A percentile compares a stretch with the other conserved stretches of the same genome.
Conservation (phyloP, 2,888 invertebrate species). For the Eupeodes latifasciatus region DNA sequence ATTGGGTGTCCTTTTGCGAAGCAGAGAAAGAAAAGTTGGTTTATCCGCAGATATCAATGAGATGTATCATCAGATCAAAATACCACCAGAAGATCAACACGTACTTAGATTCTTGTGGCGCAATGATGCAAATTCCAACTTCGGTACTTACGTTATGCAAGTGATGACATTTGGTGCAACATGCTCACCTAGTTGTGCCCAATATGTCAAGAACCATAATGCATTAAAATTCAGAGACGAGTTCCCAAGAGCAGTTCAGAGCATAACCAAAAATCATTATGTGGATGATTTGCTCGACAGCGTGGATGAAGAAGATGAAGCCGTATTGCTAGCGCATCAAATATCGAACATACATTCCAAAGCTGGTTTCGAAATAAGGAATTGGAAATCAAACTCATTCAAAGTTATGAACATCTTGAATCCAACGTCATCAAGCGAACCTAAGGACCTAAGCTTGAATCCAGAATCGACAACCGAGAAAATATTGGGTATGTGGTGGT, state of each 20-base stretch:
- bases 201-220: too few species aligned
- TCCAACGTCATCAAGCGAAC: background rate
- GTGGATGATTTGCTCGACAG: background rate
- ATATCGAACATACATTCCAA: background rate
- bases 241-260: background rate
- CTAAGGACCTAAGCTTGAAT: too few species aligned
- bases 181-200: too few species aligned
- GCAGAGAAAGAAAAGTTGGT: too few species aligned
- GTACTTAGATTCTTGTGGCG: constrained; percentile 15
- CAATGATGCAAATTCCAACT: background rate
- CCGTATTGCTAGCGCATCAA: background rate
- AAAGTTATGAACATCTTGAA: background rate
- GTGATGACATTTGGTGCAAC: too few species aligned
- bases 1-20: too few species aligned
- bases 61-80: too few species aligned
- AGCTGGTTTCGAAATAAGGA: background rate
- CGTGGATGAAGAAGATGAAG: constrained; percentile 6
- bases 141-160: too few species aligned
- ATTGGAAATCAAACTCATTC: background rate
- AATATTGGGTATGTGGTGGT: constrained; percentile 1
- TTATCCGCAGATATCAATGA: too few species aligned
- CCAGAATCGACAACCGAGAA: background rate
- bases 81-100: too few species aligned
- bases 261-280: constrained; percentile 6
- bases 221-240: too few species aligned